These are phyloP conservation scores for Callospermophilus lateralis DNA, from an alignment of 2,113 vertebrate genomes.

Conservation along the genomic window DNA sequence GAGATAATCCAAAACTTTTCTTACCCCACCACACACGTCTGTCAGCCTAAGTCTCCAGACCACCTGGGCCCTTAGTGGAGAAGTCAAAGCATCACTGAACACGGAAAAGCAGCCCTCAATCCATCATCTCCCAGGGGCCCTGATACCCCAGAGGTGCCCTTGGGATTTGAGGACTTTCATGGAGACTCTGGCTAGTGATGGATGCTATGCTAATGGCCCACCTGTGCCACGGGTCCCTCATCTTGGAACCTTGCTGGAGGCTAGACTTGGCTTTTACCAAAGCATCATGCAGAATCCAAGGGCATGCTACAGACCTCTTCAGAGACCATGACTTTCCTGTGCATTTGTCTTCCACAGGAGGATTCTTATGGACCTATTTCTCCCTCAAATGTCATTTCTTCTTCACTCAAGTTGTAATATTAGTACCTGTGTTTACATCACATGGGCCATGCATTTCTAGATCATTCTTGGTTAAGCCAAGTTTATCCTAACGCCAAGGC, in stretches of 20 bases:
- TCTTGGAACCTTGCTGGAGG: neutral
- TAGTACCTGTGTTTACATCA: neutral
- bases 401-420: neutral
- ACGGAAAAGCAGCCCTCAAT: neutral
- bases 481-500: neutral
- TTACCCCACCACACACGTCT: neutral
- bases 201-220: neutral
- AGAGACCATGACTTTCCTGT: neutral
- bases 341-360: neutral
- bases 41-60: neutral
- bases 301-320: rapidly evolving
- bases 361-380: neutral
- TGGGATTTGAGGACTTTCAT: neutral
- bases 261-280: neutral
- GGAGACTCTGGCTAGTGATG: neutral
- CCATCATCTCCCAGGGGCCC: neutral
- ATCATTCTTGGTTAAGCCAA: neutral
- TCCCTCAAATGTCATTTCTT: neutral
- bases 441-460: neutral
- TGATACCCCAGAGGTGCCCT: neutral
- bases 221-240: neutral
- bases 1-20: neutral
- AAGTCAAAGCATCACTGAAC: neutral
- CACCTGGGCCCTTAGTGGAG: neutral
- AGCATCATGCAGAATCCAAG: neutral